These are phyloP conservation scores for Phyllotis vaccarum DNA, from an alignment of 2,797 vertebrate species.

Conservation along the genomic window DNA sequence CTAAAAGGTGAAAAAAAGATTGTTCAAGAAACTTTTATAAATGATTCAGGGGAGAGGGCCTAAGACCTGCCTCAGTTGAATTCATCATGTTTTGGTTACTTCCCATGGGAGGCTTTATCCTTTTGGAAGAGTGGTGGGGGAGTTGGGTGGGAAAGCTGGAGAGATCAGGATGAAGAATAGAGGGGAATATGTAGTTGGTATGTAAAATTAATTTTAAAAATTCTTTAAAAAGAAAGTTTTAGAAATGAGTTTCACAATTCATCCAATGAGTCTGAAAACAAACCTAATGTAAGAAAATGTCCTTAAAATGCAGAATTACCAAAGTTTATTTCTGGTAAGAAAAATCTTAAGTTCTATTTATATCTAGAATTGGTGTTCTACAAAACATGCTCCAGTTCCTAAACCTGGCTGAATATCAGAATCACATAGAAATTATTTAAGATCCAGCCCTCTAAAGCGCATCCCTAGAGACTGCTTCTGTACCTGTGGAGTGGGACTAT, in stretches of 20 bases:
- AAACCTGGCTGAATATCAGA: conserved; percentile 51
- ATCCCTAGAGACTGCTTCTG: not conserved
- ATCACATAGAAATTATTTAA: conserved; percentile 26
- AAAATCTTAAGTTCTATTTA: conserved; percentile 33
- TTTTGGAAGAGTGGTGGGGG: no score
- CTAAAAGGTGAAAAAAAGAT: no score
- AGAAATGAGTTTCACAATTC: not conserved
- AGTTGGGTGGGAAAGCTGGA: no score
- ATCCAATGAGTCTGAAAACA: not conserved
- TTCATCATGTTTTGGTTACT: no score
- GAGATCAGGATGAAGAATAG: no score
- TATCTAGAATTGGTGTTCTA: conserved; percentile 41
- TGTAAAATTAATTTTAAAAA: no score
- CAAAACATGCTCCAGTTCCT: conserved; percentile 19
- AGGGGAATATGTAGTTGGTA: no score
- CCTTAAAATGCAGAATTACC: not conserved
- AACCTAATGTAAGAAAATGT: not conserved
- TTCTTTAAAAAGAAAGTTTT: not conserved
- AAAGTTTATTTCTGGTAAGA: conserved; percentile 16
- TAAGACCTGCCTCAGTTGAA: no score
- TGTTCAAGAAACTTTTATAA: no score
- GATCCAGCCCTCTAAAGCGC: conserved; percentile 6
- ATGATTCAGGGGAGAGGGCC: no score
- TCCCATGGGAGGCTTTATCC: no score
- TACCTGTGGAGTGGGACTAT: not conserved